These are phyloP conservation scores for Onychomys arenicola DNA, from an alignment of 2,797 vertebrate genomes.

Conservation along the genomic window DNA sequence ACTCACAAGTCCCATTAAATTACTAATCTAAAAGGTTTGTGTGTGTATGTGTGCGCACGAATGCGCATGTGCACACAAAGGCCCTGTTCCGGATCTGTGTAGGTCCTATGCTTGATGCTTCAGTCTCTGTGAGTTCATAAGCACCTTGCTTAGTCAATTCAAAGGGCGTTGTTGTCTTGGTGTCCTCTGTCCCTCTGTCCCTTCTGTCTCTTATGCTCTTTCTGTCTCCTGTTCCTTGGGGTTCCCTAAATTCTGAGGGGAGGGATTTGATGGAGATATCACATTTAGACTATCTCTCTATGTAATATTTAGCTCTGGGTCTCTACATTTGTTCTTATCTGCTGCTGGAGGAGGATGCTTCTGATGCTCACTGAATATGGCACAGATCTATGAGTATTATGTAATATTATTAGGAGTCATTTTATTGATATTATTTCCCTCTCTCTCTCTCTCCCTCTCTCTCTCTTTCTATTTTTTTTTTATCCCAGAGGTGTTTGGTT, in stretches of 20 bases:
- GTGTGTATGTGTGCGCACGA: too few relatives aligned
- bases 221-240: neutral
- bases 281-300: neutral
- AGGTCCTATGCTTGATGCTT: neutral
- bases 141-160: neutral
- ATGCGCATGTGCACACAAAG: rapidly evolving
- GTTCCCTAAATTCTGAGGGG: neutral
- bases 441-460: rapidly evolving
- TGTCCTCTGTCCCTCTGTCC: neutral
- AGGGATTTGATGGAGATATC: neutral
- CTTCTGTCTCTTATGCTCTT: neutral
- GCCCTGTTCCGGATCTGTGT: neutral
- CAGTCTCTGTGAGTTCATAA: neutral
- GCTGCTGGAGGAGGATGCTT: neutral
- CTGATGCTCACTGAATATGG: neutral
- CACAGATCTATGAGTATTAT: neutral
- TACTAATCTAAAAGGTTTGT: neutral
- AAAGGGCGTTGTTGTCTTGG: neutral
- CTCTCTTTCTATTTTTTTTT: neutral
- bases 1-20: neutral
- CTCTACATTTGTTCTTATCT: neutral
- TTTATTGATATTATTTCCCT: neutral
- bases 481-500: neutral
- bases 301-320: neutral
- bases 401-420: neutral